Evolutionary conservation across 1,140 invertebrate genomes (phyloP).

Genomic region (Oppia nitens): DNA sequence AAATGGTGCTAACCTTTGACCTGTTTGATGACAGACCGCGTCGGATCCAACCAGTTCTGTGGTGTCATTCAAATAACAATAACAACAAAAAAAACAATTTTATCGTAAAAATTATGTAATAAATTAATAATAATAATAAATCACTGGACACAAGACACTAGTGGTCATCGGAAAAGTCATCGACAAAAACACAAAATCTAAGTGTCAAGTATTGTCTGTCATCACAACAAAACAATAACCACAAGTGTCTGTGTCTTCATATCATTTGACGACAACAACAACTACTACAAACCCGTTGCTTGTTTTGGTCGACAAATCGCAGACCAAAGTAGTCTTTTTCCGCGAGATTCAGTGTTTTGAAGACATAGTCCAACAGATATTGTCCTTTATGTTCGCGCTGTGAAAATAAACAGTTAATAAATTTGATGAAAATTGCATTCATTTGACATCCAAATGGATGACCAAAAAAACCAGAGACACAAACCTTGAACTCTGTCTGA

Average conservation of each 20-base stretch:
- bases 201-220: too few relatives aligned
- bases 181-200: too few relatives aligned
- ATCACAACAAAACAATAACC: too few relatives aligned
- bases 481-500: constrained; percentile 86
- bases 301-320: constrained; percentile 74
- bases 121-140: background rate
- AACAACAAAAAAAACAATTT: background rate
- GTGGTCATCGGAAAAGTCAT: too few relatives aligned
- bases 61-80: constrained; percentile 24
- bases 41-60: constrained; percentile 89
- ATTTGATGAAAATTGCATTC: constrained; percentile 1
- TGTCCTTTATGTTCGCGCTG: constrained; percentile 87
- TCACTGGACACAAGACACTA: too few relatives aligned
- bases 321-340: constrained; percentile 96
- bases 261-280: too few relatives aligned
- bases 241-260: too few relatives aligned
- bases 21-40: constrained; percentile 82
- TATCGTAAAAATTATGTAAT: background rate
- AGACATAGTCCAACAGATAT: constrained; percentile 79
- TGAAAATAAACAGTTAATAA: constrained; percentile 9
- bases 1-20: constrained; percentile 53
- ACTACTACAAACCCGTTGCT: constrained; percentile 57
- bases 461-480: background rate
- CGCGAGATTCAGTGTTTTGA: constrained; percentile 74
- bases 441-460: background rate